Evolutionary conservation across 2,888 invertebrate species (phyloP), one percentile per base, ranked within the genome.

Genomic region (Standfussiana lucernea): DNA sequence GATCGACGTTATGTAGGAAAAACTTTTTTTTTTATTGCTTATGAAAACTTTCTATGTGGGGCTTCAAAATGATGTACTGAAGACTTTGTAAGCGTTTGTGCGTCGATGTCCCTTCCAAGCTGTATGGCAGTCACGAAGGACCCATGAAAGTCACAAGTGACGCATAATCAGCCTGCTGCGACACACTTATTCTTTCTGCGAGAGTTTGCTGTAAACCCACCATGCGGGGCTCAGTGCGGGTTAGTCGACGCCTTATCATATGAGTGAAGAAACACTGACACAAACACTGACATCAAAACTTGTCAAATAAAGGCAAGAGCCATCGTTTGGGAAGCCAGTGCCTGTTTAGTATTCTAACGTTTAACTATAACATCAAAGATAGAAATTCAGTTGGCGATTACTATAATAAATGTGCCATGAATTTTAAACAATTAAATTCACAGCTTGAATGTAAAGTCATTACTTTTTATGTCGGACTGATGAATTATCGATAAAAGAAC

Each of bases 291-390:
- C 66, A 42, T 24, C 8, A 24, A 79, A 72, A 84, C 73, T 61
- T 32, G 53, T 65, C n/a, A 37, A 72, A 72, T 32, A 24, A 50
- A 71, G n/a, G 6, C 45, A 47, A 56, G 21, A 7, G 56, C 73
- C 61, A 37, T 28, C 40, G 10, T n/a, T n/a, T 56, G 35, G 37
- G 28, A 32, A 45, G 3, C n/a, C 61, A 61, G 35, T 35, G 47
- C 70, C 72, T 56, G 62, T 24, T 79, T 77, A 69, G 65, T 85
- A 85, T 77, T 79, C 72, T 59, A 67, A 72, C 53, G 50, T 61
- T 67, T 32, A 32, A 42, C 62, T 50, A 35, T 37, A 50, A 68
- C 72, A 83, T 72, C 53, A 77, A 83, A 86, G 40, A 74, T 62
- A 68, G 72, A 45, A 67, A 83, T 73, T 64, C 72, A 47, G 53